Conservation (phyloP, 2,113 vertebrate species). For the Onychostoma macrolepis region DNA sequence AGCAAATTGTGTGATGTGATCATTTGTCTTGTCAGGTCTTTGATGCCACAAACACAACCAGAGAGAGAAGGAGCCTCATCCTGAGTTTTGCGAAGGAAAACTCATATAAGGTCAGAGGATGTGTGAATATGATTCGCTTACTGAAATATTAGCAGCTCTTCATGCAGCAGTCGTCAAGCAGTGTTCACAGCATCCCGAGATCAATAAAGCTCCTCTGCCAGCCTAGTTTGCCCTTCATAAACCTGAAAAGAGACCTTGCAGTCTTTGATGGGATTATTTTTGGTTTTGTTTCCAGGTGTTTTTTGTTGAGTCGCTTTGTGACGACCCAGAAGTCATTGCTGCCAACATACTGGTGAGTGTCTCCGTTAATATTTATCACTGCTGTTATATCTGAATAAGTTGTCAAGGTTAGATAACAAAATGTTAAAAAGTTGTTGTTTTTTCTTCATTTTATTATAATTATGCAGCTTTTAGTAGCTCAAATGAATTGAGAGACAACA, state of each 20-base stretch:
- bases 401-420: neutral
- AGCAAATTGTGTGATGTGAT: neutral
- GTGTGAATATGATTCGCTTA: too few relatives aligned
- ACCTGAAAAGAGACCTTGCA: neutral
- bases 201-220: neutral
- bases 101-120: constrained; percentile 71
- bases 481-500: neutral
- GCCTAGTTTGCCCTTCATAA: neutral
- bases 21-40: constrained; percentile 70
- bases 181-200: neutral
- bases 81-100: constrained; percentile 70
- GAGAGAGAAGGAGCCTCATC: constrained; percentile 76
- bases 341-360: constrained; percentile 76
- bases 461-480: neutral
- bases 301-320: constrained; percentile 78
- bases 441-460: neutral
- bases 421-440: neutral
- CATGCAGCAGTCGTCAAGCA: neutral
- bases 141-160: neutral
- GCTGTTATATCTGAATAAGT: neutral
- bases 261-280: neutral
- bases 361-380: neutral
- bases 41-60: constrained; percentile 80
- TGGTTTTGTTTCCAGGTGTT: constrained; percentile 69
- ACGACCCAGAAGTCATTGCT: constrained; percentile 79